Conservation (phyloP, 2,888 invertebrate species). For the Itoplectis maculator region DNA sequence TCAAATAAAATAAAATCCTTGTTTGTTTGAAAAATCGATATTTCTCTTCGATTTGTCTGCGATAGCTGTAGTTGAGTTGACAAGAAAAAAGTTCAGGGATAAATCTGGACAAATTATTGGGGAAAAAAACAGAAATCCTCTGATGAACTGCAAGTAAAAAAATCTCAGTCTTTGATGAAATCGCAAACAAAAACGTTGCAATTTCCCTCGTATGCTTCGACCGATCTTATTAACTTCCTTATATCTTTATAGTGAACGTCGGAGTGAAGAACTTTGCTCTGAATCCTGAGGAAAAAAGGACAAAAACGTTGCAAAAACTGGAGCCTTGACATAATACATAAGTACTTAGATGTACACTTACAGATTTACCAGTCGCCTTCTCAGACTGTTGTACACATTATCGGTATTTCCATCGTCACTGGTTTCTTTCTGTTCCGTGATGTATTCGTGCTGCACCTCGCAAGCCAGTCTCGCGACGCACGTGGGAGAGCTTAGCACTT, state of each 20-base stretch:
- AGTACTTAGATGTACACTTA: slow-evolving; percentile 65
- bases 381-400: slow-evolving; percentile 71
- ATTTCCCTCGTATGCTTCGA: slow-evolving; percentile 70
- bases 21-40: neutral
- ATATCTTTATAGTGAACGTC: slow-evolving; percentile 73
- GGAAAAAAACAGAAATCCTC: neutral
- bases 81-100: neutral
- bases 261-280: slow-evolving; percentile 75
- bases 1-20: neutral
- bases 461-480: slow-evolving; percentile 82
- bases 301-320: neutral
- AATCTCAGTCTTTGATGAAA: slow-evolving; percentile 43
- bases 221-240: slow-evolving; percentile 77
- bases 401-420: slow-evolving; percentile 55
- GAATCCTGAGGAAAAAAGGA: slow-evolving; percentile 77
- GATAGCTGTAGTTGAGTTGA: slow-evolving; percentile 3
- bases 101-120: neutral
- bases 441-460: slow-evolving; percentile 80
- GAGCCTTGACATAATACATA: too few species aligned
- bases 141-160: neutral
- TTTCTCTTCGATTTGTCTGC: neutral
- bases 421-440: slow-evolving; percentile 72
- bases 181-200: slow-evolving; percentile 74
- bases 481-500: slow-evolving; percentile 73
- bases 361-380: slow-evolving; percentile 77